A percentile compares a stretch with the other conserved stretches of the same genome.
Evolutionary conservation across 2,113 vertebrate genomes (phyloP).

Genomic region (Lasiurus borealis): DNA sequence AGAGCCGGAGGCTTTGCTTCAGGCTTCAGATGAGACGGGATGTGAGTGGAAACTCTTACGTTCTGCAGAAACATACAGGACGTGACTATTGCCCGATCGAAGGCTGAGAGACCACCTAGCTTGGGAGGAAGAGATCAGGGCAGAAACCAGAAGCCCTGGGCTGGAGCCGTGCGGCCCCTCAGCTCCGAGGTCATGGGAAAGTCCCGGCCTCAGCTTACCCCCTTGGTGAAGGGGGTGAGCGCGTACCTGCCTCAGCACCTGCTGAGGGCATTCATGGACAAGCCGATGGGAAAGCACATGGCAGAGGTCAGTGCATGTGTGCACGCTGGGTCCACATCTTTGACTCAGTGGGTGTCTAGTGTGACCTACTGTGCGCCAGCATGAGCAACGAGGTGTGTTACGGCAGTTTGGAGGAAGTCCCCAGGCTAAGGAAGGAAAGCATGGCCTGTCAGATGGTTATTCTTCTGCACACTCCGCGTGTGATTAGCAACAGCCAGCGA

Average conservation of each 20-base stretch:
- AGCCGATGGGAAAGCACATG: accelerated
- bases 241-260: too few species aligned
- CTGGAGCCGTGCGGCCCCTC: neutral
- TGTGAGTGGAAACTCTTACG: neutral
- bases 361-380: neutral
- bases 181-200: neutral
- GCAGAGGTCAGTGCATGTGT: too few species aligned
- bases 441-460: constrained; percentile 80
- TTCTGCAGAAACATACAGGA: neutral
- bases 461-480: constrained; percentile 40
- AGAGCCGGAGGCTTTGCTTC: neutral
- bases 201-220: neutral
- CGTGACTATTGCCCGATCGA: neutral
- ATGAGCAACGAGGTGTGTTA: neutral
- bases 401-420: neutral
- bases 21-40: neutral
- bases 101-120: neutral
- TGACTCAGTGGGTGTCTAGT: accelerated
- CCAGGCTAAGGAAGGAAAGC: constrained; percentile 57
- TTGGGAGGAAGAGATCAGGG: neutral
- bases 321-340: accelerated
- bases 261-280: accelerated
- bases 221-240: neutral
- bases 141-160: neutral
- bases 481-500: too few species aligned